phyloP scores from a whole-genome alignment of 2,888 invertebrate genomes.

The Acrobasis suavella region DNA sequence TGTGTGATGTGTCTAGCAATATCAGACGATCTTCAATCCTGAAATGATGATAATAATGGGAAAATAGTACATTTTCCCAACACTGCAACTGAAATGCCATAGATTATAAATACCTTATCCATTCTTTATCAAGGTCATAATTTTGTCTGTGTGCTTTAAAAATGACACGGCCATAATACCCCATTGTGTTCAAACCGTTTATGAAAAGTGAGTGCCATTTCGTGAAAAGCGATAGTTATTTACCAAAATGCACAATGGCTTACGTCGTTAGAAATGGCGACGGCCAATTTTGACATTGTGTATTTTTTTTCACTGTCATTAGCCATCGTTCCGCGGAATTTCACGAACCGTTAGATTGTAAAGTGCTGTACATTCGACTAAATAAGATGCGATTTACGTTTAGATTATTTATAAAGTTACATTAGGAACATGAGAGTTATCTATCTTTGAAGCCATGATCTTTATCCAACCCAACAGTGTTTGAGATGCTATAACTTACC shows the following conservation, averaged over 20 bases:
- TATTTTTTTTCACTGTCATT: conserved; percentile 62
- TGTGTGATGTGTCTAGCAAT: too few relatives aligned
- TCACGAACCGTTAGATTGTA: conserved; percentile 65
- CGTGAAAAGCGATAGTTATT: conserved; percentile 29
- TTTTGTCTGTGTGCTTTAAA: background rate
- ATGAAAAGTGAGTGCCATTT: conserved; percentile 18
- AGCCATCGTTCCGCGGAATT: conserved; percentile 66
- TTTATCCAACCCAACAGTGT: too few relatives aligned
- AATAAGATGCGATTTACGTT: conserved; percentile 35
- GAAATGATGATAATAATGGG: too few relatives aligned
- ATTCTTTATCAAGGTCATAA: background rate
- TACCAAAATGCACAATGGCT: conserved; percentile 51
- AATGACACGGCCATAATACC: background rate
- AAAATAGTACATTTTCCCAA: background rate
- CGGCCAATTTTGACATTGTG: conserved; percentile 62
- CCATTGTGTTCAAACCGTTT: conserved; percentile 10
- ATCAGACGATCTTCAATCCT: too few relatives aligned
- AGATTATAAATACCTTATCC: background rate
- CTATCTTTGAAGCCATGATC: too few relatives aligned
- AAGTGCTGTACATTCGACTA: conserved; percentile 37
- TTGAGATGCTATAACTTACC: too few relatives aligned
- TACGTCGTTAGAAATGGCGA: conserved; percentile 53
- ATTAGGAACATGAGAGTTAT: too few relatives aligned
- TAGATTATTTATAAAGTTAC: too few relatives aligned
- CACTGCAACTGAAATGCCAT: too few relatives aligned